A percentile compares a stretch with the other conserved stretches of the same genome.
phyloP scores from a whole-genome alignment of 2,797 vertebrate genomes.

The Amphiprion clarkii region DNA sequence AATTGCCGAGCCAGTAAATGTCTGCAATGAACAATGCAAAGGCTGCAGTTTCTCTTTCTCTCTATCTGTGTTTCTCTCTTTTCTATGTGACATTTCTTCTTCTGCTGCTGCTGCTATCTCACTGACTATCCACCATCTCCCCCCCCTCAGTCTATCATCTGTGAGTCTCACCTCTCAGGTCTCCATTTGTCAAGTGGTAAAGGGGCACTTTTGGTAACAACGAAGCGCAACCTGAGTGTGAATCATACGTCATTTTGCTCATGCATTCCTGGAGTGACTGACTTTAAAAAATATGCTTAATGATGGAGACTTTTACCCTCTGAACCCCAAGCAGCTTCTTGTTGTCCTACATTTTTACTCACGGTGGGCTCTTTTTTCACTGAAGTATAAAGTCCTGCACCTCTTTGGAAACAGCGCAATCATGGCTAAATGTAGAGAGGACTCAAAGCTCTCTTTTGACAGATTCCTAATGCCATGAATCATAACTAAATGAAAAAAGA shows the following conservation, averaged over 20 bases:
- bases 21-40: slow-evolving; percentile 89
- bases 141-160: slow-evolving; percentile 71
- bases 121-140: slow-evolving; percentile 71
- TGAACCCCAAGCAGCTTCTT: too few species aligned
- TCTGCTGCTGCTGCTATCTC: slow-evolving; percentile 63
- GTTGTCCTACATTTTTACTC: too few species aligned
- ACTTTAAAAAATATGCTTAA: slow-evolving; percentile 3
- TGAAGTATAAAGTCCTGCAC: too few species aligned
- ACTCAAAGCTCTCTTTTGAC: too few species aligned
- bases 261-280: slow-evolving; percentile 7
- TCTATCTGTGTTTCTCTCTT: slow-evolving; percentile 51
- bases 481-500: too few species aligned
- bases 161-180: slow-evolving; percentile 71
- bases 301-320: slow-evolving; percentile 36
- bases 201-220: slow-evolving; percentile 63
- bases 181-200: slow-evolving; percentile 66
- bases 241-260: slow-evolving; percentile 30
- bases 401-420: too few species aligned
- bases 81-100: slow-evolving; percentile 69
- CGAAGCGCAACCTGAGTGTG: slow-evolving; percentile 25
- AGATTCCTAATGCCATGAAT: too few species aligned
- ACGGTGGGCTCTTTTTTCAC: too few species aligned
- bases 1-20: slow-evolving; percentile 78
- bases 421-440: too few species aligned
- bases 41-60: slow-evolving; percentile 74